phyloP scores from a whole-genome alignment of 1,140 invertebrate genomes.

The Aporrectodea caliginosa region DNA sequence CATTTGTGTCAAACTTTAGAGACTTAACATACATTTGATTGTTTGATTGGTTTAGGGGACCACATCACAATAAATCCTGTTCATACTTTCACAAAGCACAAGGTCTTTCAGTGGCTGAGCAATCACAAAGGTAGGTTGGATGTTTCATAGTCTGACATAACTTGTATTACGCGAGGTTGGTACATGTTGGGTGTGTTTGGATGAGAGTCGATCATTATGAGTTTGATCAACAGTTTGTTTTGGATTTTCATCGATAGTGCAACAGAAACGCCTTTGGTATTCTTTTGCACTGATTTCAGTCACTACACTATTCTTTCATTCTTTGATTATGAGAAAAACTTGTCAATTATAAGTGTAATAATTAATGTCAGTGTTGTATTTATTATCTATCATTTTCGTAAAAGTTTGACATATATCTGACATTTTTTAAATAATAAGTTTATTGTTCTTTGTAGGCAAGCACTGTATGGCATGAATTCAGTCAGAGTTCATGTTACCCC shows the following conservation, averaged over 20 bases:
- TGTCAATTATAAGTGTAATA: background rate
- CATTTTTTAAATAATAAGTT: background rate
- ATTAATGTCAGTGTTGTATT: background rate
- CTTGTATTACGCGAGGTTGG: background rate
- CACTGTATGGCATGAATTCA: conserved; percentile 56
- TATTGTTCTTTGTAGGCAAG: conserved; percentile 39
- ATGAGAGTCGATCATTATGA: no score
- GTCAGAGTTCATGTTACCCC: conserved; percentile 58
- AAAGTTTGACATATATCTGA: no score
- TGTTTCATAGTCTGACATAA: background rate
- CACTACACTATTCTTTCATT: background rate
- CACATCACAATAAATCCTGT: conserved; percentile 1
- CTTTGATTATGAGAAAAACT: background rate
- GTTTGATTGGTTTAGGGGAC: background rate
- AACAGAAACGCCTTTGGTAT: no score
- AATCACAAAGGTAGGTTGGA: background rate
- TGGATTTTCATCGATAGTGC: no score
- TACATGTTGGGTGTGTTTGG: background rate
- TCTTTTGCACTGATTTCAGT: background rate
- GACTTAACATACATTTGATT: background rate
- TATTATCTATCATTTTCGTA: background rate
- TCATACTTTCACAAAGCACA: background rate
- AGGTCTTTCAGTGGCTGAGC: background rate
- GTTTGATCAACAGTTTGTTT: no score
- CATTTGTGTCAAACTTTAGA: background rate